Evolutionary conservation across 92 coral and sea anemone genomes (phyloP), one percentile per base, ranked within the genome.

Genomic region (Blastomussa wellsi): DNA sequence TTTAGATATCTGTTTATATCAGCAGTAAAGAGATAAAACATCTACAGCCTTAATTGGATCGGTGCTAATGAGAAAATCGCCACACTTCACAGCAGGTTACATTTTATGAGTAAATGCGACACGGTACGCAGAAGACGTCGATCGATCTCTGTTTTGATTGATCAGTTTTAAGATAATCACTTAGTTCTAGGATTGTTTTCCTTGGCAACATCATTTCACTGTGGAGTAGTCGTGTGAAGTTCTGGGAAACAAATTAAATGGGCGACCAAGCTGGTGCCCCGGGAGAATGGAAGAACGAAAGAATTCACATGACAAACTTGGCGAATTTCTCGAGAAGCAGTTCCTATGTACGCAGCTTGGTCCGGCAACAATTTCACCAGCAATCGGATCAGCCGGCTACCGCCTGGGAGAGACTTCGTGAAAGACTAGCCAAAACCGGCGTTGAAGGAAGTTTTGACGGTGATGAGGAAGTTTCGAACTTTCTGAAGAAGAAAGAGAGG

Each of bases 281-380:
- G 36, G 80, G 60, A 6, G 86, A 82, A 19, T 71, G 86, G 86
- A 82, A 71, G 52, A 62, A 7, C 17, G 87, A 83, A 32, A 29
- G 87, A 42, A 59, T 83, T 38, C 41, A 79, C 5, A 83, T 83
- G 80, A 74, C 87, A 41, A 65, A 83, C n/a, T n/a, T 83, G 59
- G 81, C 24, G 47, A 74, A 60, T 42, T 83, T 83, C 49, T 83
- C 87, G 4, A 83, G 87, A 60, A 83, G 87, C 74, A 85, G 88
- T 69, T 8, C 66, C 11, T 82, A 82, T 67, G 86, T 88, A 0
- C 88, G 91, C 28, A 76, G 64, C 51, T 68, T 88, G 79, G 86
- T 88, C 17, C 88, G 91, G 4, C 82, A 76, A 33, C 91, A 88
- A 77, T 83, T 88, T 72, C 80, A 77, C n/a, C 82, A 77, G 24